Evolutionary conservation across 1,140 invertebrate species (phyloP).

Genomic region (Brachionus plicatilis): DNA sequence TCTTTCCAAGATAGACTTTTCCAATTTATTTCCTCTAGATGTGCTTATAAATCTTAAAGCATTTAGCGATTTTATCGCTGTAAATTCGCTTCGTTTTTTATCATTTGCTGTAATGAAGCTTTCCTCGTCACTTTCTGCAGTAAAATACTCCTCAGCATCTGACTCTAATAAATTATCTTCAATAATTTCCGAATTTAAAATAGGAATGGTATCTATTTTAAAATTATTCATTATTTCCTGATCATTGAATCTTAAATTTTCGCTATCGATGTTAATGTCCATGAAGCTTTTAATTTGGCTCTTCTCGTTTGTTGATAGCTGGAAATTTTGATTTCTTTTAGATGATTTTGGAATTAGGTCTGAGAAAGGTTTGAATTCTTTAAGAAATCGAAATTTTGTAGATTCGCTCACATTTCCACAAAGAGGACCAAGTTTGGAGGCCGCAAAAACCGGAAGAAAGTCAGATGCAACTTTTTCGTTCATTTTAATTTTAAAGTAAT

Average conservation of each 20-base stretch:
- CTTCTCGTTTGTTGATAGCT: not conserved
- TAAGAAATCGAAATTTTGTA: not conserved
- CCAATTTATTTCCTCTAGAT: not conserved
- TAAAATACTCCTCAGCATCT: not conserved
- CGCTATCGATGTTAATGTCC: not conserved
- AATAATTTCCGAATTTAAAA: not conserved
- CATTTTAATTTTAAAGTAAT: not conserved
- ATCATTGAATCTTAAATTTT: constrained; percentile 6
- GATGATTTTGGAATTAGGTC: not conserved
- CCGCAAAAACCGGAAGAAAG: not conserved
- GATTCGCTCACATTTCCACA: not conserved
- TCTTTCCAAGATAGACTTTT: not conserved
- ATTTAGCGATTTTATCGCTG: not conserved
- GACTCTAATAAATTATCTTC: not conserved
- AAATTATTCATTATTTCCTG: not conserved
- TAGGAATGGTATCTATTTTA: not conserved
- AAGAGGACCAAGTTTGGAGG: not conserved
- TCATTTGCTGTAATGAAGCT: not conserved
- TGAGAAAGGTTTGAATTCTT: not conserved
- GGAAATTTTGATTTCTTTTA: not conserved
- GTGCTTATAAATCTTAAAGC: not conserved
- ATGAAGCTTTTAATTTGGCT: not conserved
- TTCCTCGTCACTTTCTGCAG: not conserved
- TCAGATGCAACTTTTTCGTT: not conserved
- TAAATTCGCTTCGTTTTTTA: not conserved